Conservation (phyloP, 2,113 vertebrate genomes). For the Falco punctatus region DNA sequence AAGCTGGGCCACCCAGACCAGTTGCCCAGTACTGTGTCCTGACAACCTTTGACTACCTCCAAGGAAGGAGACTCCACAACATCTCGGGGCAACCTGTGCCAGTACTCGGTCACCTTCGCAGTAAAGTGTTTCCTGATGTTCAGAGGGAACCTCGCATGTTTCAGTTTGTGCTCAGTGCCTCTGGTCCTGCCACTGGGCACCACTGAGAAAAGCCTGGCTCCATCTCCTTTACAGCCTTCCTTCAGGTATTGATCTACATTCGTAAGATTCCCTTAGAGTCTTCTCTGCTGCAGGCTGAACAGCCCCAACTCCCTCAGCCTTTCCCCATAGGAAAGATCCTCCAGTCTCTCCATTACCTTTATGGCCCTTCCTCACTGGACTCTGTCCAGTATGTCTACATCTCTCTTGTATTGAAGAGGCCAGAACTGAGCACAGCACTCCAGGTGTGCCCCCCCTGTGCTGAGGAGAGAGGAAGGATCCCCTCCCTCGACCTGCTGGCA, state of each 20-base stretch:
- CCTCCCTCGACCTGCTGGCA: not conserved
- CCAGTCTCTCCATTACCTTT: not conserved
- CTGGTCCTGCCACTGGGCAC: not conserved
- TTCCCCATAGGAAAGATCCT: not conserved
- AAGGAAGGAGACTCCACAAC: not conserved
- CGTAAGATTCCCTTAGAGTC: not conserved
- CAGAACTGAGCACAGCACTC: not conserved
- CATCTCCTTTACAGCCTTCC: not conserved
- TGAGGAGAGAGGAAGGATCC: not conserved
- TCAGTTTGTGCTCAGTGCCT: not conserved
- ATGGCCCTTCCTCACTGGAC: no score
- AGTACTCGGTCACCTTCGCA: not conserved
- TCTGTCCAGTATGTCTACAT: not conserved
- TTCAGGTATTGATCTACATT: not conserved
- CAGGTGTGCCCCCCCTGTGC: not conserved
- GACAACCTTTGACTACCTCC: not conserved
- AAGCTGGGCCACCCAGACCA: not conserved
- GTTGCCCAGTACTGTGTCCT: fast-evolving
- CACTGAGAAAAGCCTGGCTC: not conserved
- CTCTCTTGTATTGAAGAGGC: not conserved
- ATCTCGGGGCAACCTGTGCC: not conserved
- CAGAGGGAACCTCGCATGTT: fast-evolving
- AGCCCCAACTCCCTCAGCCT: not conserved
- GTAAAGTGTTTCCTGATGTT: not conserved
- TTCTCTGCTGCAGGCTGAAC: not conserved